phyloP scores from a whole-genome alignment of 2,888 invertebrate genomes.

The Escarpia spicata region DNA sequence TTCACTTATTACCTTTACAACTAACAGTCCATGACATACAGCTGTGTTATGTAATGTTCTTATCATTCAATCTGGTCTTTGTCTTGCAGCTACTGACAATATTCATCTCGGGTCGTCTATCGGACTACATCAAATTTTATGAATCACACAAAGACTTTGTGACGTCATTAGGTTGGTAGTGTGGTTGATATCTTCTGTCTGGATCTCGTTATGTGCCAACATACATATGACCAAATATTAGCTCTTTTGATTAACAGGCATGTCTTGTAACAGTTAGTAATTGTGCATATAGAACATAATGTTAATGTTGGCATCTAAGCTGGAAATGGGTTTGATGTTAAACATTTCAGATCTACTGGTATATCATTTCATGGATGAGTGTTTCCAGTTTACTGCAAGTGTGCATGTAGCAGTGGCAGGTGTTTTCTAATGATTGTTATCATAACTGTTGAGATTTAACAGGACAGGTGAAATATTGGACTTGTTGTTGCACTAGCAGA shows the following conservation, averaged over 20 bases:
- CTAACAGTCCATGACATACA: not conserved
- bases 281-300: not conserved
- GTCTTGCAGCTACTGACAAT: conserved; percentile 78
- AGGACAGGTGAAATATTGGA: not conserved
- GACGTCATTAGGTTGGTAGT: conserved; percentile 64
- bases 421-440: too few species aligned
- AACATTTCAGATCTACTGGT: too few species aligned
- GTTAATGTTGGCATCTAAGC: not conserved
- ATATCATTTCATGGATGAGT: not conserved
- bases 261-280: not conserved
- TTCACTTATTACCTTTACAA: not conserved
- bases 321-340: not conserved
- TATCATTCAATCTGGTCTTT: not conserved
- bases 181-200: conserved; percentile 33
- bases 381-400: not conserved
- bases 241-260: not conserved
- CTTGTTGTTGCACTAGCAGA: too few species aligned
- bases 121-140: conserved; percentile 92
- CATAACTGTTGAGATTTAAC: not conserved
- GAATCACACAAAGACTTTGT: conserved; percentile 92
- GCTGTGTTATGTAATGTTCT: not conserved
- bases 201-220: not conserved
- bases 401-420: not conserved
- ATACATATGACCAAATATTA: not conserved
- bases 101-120: conserved; percentile 92